phyloP scores from a whole-genome alignment of 2,797 vertebrate genomes.

The Crenuchus spilurus region DNA sequence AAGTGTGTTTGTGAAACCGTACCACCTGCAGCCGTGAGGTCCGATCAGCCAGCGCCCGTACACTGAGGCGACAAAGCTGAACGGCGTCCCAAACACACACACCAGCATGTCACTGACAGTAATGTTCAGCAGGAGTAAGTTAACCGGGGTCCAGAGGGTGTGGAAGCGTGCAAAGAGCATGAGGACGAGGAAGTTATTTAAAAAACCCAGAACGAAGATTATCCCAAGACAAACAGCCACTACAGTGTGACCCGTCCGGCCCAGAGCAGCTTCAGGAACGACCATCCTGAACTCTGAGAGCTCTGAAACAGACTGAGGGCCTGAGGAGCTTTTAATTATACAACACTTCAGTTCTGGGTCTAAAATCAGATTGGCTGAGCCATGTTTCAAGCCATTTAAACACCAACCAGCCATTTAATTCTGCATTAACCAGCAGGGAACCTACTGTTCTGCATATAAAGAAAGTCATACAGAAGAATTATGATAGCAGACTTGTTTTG shows the following conservation, averaged over 20 bases:
- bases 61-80: constrained; percentile 51
- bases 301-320: not conserved
- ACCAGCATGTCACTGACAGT: constrained; percentile 63
- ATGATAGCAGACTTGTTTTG: no score
- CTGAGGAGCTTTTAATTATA: not conserved
- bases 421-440: no score
- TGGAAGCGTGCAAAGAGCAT: not conserved
- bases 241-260: not conserved
- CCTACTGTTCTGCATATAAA: no score
- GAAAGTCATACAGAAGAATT: no score
- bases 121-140: not conserved
- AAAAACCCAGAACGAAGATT: not conserved
- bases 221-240: not conserved
- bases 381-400: no score
- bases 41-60: not conserved
- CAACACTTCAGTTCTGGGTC: no score
- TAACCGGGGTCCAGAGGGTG: not conserved
- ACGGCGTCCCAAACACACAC: constrained; percentile 74
- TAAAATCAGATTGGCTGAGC: no score
- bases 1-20: not conserved
- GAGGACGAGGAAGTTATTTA: not conserved
- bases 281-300: not conserved
- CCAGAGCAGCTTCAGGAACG: not conserved
- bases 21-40: not conserved
- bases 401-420: no score